Evolutionary conservation across 2,888 invertebrate genomes (phyloP).

Genomic region (Cryptocheilus praepositus): DNA sequence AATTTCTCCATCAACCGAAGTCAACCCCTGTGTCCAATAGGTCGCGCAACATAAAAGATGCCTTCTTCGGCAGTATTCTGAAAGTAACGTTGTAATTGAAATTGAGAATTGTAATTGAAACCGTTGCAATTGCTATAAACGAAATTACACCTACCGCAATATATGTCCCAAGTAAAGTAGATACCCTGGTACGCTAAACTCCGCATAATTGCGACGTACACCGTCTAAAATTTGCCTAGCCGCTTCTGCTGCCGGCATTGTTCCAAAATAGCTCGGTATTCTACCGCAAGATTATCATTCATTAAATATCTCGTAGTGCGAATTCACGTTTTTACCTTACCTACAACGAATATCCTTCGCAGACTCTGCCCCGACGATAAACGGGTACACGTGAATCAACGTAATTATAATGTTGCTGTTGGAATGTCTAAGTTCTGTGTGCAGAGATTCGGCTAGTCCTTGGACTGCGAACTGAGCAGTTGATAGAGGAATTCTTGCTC

Average conservation of each 20-base stretch:
- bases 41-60: constrained; percentile 79
- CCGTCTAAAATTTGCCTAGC: constrained; percentile 79
- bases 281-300: constrained; percentile 67
- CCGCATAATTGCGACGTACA: constrained; percentile 79
- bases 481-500: constrained; percentile 78
- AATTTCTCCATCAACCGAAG: constrained; percentile 75
- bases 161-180: constrained; percentile 78
- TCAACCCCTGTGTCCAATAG: constrained; percentile 81
- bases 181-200: constrained; percentile 81
- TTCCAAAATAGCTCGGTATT: constrained; percentile 82
- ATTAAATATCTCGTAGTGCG: no score
- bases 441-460: constrained; percentile 80
- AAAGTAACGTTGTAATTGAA: constrained; percentile 34
- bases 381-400: constrained; percentile 80
- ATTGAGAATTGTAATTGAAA: no score
- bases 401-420: constrained; percentile 79
- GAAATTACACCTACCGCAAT: constrained; percentile 70
- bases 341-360: constrained; percentile 78
- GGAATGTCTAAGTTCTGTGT: constrained; percentile 79
- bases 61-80: constrained; percentile 79
- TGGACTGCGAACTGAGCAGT: constrained; percentile 82
- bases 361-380: constrained; percentile 78
- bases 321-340: constrained; percentile 67
- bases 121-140: no score
- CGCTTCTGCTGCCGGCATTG: constrained; percentile 78